Evolutionary conservation across 2,888 invertebrate genomes (phyloP).

Genomic region (Nezara viridula): DNA sequence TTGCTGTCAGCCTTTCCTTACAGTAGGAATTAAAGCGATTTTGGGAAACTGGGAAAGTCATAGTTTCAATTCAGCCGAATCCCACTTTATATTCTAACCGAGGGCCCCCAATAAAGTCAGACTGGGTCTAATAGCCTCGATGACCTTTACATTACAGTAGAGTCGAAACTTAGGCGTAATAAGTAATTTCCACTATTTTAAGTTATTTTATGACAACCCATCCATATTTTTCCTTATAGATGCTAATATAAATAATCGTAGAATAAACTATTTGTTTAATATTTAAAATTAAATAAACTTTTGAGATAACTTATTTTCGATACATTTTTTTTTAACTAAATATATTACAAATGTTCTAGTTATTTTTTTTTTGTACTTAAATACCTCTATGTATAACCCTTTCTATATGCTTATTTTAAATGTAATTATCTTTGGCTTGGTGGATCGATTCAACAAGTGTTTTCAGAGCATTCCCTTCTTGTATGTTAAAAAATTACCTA

Average conservation of each 20-base stretch:
- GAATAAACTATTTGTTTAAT: background rate
- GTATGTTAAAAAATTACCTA: background rate
- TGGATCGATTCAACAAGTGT: constrained; percentile 31
- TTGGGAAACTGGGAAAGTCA: too few relatives aligned
- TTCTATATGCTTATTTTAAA: background rate
- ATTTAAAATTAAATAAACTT: background rate
- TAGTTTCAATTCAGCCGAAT: too few relatives aligned
- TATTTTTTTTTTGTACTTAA: too few relatives aligned
- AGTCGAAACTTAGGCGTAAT: too few relatives aligned
- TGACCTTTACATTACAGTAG: too few relatives aligned
- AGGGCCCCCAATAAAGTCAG: too few relatives aligned
- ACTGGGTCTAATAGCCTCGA: too few relatives aligned
- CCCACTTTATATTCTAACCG: too few relatives aligned
- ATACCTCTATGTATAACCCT: background rate
- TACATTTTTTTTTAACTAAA: background rate
- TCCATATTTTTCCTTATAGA: background rate
- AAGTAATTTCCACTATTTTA: too few relatives aligned
- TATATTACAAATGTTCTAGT: background rate
- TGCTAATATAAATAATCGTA: background rate
- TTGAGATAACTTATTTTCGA: background rate
- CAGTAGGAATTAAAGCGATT: too few relatives aligned
- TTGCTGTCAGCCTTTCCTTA: too few relatives aligned
- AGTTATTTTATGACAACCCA: too few relatives aligned
- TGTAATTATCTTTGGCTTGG: constrained; percentile 33
- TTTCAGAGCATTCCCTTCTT: background rate